phyloP scores from a whole-genome alignment of 2,888 invertebrate species.

The Andrena dorsata region DNA sequence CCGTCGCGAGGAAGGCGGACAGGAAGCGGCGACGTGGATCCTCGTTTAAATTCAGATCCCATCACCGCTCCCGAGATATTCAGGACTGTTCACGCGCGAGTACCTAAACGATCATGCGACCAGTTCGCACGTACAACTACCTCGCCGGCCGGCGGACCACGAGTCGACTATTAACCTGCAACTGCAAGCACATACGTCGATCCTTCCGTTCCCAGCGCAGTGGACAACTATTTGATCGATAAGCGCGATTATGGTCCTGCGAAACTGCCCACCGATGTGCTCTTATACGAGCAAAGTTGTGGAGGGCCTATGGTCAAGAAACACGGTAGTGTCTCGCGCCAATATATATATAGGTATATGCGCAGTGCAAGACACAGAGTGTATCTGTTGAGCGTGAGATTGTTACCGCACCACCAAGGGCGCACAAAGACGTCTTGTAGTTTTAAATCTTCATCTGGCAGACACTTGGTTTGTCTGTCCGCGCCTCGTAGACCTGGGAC shows the following conservation, averaged over 20 bases:
- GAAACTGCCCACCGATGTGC: not conserved
- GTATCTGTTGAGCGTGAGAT: too few species aligned
- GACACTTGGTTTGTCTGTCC: too few species aligned
- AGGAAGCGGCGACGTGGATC: slow-evolving; percentile 18
- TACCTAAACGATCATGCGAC: slow-evolving; percentile 4
- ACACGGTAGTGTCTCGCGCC: too few species aligned
- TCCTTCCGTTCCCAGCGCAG: not conserved
- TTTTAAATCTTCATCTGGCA: too few species aligned
- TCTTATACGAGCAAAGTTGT: not conserved
- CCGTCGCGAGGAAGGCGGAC: slow-evolving; percentile 15
- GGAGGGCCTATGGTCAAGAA: not conserved
- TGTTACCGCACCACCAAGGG: too few species aligned
- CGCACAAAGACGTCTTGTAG: too few species aligned
- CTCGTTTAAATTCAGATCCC: slow-evolving; percentile 66
- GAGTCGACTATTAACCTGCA: not conserved
- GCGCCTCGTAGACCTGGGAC: too few species aligned
- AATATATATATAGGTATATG: too few species aligned
- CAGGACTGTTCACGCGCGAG: slow-evolving; percentile 35
- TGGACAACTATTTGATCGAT: not conserved
- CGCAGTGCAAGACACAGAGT: too few species aligned
- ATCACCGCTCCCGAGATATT: not conserved
- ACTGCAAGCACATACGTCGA: not conserved
- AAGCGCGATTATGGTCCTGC: not conserved
- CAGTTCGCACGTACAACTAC: not conserved
- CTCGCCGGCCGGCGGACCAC: not conserved